A percentile compares a stretch with the other conserved stretches of the same genome.
Evolutionary conservation across 1,140 invertebrate species (phyloP).

Genomic region (Metaphire vulgaris): DNA sequence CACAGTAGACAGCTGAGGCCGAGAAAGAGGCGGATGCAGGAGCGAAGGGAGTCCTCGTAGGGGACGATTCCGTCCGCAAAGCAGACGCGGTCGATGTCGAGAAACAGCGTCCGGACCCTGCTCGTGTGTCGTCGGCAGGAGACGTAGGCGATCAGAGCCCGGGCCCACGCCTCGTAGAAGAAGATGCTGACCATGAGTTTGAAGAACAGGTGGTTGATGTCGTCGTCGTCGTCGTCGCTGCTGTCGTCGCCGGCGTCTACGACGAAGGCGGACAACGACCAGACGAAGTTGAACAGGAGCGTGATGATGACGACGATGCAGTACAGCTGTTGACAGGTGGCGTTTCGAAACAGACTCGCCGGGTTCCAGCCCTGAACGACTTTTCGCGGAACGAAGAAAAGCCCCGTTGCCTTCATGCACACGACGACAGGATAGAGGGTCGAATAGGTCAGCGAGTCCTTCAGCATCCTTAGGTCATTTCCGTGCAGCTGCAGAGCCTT

Average conservation of each 20-base stretch:
- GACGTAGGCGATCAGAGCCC: not conserved
- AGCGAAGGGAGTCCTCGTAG: conserved; percentile 17
- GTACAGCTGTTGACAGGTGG: not conserved
- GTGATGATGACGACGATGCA: not conserved
- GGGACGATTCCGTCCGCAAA: conserved; percentile 20
- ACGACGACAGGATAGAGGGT: not conserved
- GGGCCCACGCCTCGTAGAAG: conserved; percentile 10
- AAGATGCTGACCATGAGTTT: not conserved
- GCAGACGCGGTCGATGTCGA: conserved; percentile 20
- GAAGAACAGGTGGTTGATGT: not conserved
- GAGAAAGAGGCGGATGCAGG: not conserved
- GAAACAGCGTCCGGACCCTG: conserved; percentile 5
- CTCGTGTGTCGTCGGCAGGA: not conserved
- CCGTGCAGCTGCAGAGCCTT: not conserved
- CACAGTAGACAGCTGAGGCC: not conserved
- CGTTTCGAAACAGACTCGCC: not conserved
- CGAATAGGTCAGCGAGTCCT: not conserved
- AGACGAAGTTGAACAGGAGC: conserved; percentile 9
- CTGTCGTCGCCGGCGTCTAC: too few relatives aligned
- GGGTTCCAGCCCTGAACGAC: not conserved
- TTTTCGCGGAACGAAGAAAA: conserved; percentile 10
- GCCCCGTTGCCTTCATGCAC: not conserved
- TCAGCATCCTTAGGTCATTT: not conserved
- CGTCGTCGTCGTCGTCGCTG: too few relatives aligned
- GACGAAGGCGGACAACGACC: not conserved